Base-by-base conservation (phyloP, 2,888 invertebrate genomes). In the Orchesella flavescens region DNA sequence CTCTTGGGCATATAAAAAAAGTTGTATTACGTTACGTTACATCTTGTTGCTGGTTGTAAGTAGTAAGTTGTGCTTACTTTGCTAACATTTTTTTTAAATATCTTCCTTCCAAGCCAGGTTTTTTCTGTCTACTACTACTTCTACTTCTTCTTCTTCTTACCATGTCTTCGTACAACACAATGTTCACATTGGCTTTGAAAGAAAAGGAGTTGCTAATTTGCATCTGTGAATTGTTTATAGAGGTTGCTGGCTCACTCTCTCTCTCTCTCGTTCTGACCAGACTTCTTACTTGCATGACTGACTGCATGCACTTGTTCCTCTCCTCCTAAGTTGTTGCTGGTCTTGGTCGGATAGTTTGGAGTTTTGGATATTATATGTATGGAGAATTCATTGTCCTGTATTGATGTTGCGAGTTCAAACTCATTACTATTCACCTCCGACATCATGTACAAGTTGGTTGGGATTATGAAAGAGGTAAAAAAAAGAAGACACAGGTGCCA, bases 191-290 rank as follows among this genome's bases (percentile, higher is more conserved):
- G 61, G 19, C 69, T 78, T 78, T 69, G 61, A 61, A 21, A 43
- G 43, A 57, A 68, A 75, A 71, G 59, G 61, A 81, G 61, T 76
- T 66, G 63, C 82, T 82, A 82, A 82, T 82, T 82, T 82, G 82
- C 82, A 82, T 82, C 82, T 76, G 75, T 82, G 76, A 82, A 82
- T 82, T 82, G 76, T 76, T 82, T 76, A 59, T 69, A 72, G 72
- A 78, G 77, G 63, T 72, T 79, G 63, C 79, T 79, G 61, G 49
- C 69, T 49, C 68, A 68, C 63, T 76, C 57, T 49, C 68, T 77
- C 63, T 76, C 57, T 49, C 34, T 4, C 44, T 68, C 68, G 55
- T 55, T 23, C 24, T 53, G 71, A 24, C 69, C 76, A 66, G 24
- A 9, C n/a, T 23, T 23, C 53, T 9, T 10, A 55, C 4, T 5